These are phyloP conservation scores for Aporrectodea caliginosa DNA, from an alignment of 1,140 invertebrate genomes.

Conservation along the genomic window DNA sequence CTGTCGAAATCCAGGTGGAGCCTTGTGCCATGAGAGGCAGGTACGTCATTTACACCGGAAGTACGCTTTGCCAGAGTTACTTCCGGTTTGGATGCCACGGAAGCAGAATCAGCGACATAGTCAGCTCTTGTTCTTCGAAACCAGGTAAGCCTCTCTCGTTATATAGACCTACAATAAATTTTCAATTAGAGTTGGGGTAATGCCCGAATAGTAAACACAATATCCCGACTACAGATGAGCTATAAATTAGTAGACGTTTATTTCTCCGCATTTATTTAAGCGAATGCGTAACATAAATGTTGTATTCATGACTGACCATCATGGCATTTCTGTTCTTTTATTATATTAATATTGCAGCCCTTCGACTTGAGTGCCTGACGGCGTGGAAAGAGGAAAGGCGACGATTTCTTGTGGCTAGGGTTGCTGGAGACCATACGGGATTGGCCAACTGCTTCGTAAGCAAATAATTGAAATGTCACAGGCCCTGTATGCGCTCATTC, in stretches of 20 bases:
- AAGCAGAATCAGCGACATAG: constrained; percentile 16
- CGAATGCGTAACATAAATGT: too few species aligned
- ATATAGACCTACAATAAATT: too few species aligned
- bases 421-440: not conserved
- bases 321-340: too few species aligned
- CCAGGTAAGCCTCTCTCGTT: constrained; percentile 23
- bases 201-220: too few species aligned
- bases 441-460: constrained; percentile 29
- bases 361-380: constrained; percentile 28
- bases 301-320: too few species aligned
- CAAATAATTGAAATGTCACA: too few species aligned
- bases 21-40: constrained; percentile 12
- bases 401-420: constrained; percentile 13
- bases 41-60: constrained; percentile 21
- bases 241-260: too few species aligned
- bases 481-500: too few species aligned
- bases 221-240: too few species aligned
- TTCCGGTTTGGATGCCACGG: constrained; percentile 25
- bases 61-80: constrained; percentile 20
- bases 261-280: too few species aligned
- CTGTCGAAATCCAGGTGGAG: not conserved
- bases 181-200: too few species aligned
- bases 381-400: constrained; percentile 21
- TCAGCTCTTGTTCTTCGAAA: constrained; percentile 28
- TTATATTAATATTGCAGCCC: too few species aligned